These are phyloP conservation scores for Polypedilum vanderplanki DNA, from an alignment of 1,140 invertebrate genomes.

Conservation along the genomic window DNA sequence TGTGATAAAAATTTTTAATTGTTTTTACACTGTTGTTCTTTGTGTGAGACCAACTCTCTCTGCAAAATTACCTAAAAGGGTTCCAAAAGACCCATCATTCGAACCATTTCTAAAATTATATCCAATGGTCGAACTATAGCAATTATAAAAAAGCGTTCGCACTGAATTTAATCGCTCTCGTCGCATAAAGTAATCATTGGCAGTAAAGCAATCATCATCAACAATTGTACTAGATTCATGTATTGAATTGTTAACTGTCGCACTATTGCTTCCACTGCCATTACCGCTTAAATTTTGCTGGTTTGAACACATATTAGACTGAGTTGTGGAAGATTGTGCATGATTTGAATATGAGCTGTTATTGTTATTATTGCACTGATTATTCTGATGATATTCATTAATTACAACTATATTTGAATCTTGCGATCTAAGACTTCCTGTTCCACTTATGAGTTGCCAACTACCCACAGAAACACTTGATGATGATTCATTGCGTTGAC, in stretches of 20 bases:
- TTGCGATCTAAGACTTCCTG: slow-evolving; percentile 56
- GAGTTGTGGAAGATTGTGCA: slow-evolving; percentile 46
- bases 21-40: not conserved
- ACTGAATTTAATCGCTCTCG: slow-evolving; percentile 50
- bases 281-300: slow-evolving; percentile 39
- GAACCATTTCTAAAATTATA: slow-evolving; percentile 44
- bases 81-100: not conserved
- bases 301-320: slow-evolving; percentile 50
- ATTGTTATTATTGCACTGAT: slow-evolving; percentile 42
- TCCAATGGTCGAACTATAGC: slow-evolving; percentile 43
- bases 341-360: slow-evolving; percentile 43
- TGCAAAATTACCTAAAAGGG: slow-evolving; percentile 10
- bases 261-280: too few species aligned
- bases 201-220: slow-evolving; percentile 33
- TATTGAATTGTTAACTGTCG: slow-evolving; percentile 34
- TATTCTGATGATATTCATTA: slow-evolving; percentile 39
- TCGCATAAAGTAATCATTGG: slow-evolving; percentile 41
- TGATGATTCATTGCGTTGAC: slow-evolving; percentile 53
- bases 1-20: not conserved
- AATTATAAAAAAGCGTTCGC: slow-evolving; percentile 41
- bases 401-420: slow-evolving; percentile 45
- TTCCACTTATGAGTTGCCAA: slow-evolving; percentile 62
- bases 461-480: slow-evolving; percentile 51
- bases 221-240: slow-evolving; percentile 37
- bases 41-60: slow-evolving; percentile 21